Conservation (phyloP, 2,113 vertebrate genomes). For the Sakesphorus luctuosus region DNA sequence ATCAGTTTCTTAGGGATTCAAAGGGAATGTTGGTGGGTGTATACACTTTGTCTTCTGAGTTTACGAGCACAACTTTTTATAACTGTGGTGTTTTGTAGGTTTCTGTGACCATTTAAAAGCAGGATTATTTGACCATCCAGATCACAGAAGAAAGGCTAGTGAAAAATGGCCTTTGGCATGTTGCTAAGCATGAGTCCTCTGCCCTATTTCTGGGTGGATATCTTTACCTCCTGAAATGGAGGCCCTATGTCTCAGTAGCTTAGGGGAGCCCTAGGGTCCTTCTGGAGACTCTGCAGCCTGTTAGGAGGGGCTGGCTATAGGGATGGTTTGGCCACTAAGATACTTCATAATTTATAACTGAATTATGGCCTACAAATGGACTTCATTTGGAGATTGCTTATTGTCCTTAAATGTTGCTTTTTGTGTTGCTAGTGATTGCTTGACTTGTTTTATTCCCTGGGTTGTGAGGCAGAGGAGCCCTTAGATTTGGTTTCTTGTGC, state of each 20-base stretch:
- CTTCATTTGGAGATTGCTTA: neutral
- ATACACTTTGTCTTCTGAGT: neutral
- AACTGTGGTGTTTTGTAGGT: neutral
- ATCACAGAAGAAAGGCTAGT: neutral
- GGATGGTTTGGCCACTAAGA: neutral
- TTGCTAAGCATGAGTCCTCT: neutral
- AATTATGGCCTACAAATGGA: neutral
- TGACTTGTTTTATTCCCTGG: neutral
- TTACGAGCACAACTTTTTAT: neutral
- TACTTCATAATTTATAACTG: neutral
- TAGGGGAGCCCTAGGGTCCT: neutral
- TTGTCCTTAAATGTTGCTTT: neutral
- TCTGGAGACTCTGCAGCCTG: neutral
- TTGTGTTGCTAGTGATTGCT: neutral
- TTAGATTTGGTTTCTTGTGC: neutral
- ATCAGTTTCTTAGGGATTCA: neutral
- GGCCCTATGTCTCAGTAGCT: neutral
- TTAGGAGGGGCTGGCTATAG: neutral
- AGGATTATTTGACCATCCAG: neutral
- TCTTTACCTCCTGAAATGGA: neutral
- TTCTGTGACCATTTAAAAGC: neutral
- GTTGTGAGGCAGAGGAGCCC: neutral
- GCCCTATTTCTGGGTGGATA: neutral
- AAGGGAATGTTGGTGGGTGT: neutral
- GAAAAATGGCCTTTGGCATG: neutral